Percentiles rank a stretch among this genome's conserved stretches.
These are phyloP conservation scores for Metalampra italica DNA, from an alignment of 2,888 invertebrate species.

Conservation along the genomic window DNA sequence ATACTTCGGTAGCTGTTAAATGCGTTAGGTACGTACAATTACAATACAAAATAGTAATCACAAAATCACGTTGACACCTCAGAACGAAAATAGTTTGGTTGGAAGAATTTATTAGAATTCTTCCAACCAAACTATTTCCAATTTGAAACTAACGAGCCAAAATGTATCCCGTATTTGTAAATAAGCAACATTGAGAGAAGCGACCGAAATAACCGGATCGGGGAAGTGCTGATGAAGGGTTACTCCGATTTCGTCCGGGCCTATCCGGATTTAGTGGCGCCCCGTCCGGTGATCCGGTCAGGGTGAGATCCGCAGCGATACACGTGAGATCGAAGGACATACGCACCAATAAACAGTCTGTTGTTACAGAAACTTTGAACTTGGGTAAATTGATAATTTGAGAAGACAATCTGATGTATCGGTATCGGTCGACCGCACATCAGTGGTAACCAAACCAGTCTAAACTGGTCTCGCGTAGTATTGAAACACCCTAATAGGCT, in stretches of 20 bases:
- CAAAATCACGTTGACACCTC: no score
- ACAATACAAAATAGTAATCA: no score
- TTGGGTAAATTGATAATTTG: not conserved
- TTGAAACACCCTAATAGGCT: no score
- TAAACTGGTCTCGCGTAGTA: no score
- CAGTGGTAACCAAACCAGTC: no score
- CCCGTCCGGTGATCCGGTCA: conserved; percentile 9
- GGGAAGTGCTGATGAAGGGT: conserved; percentile 53
- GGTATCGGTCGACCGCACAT: no score
- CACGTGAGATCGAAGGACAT: conserved; percentile 42
- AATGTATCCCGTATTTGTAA: conserved; percentile 22
- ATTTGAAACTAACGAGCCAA: not conserved
- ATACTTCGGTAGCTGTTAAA: no score
- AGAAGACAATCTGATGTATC: not conserved
- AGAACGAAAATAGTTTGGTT: no score
- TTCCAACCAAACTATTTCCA: not conserved
- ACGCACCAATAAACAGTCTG: conserved; percentile 17
- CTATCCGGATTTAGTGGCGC: conserved; percentile 35
- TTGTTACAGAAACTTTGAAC: conserved; percentile 12
- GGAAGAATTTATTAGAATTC: not conserved
- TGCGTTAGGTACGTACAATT: no score
- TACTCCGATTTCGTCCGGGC: conserved; percentile 25
- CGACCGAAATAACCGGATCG: conserved; percentile 23
- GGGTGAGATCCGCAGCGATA: conserved; percentile 26
- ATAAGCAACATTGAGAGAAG: conserved; percentile 27